A percentile compares a stretch with the other conserved stretches of the same genome.
Conservation (phyloP, 2,113 vertebrate genomes). For the Eptesicus fuscus region DNA sequence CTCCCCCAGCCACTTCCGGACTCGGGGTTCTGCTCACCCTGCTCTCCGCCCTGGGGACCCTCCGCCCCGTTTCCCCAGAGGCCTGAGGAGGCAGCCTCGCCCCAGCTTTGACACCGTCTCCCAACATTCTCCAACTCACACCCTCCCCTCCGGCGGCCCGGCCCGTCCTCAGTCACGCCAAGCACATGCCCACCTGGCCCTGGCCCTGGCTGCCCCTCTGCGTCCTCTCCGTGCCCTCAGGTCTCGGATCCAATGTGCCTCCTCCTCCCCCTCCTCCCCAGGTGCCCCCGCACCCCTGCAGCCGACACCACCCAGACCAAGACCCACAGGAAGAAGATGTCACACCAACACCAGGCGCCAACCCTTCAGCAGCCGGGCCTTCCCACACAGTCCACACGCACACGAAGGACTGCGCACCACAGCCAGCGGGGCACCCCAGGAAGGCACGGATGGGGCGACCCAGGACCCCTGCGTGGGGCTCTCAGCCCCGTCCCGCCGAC, state of each 20-base stretch:
- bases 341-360: rapidly evolving
- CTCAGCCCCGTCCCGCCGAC: not conserved
- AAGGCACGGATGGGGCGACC: not conserved
- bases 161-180: rapidly evolving
- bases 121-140: rapidly evolving
- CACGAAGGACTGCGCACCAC: not conserved
- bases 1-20: too few species aligned
- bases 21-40: not conserved
- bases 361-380: not conserved
- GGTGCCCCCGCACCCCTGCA: not conserved
- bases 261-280: rapidly evolving
- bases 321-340: not conserved
- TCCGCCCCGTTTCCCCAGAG: rapidly evolving
- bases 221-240: not conserved
- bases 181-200: not conserved
- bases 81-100: not conserved
- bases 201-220: rapidly evolving
- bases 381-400: rapidly evolving
- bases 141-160: not conserved
- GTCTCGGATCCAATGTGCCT: not conserved
- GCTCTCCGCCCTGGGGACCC: not conserved
- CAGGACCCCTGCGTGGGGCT: not conserved
- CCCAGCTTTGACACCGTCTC: not conserved
- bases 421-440: rapidly evolving
- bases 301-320: not conserved